These are phyloP conservation scores for Pangasianodon gigas DNA, from an alignment of 2,113 vertebrate species.

Conservation along the genomic window DNA sequence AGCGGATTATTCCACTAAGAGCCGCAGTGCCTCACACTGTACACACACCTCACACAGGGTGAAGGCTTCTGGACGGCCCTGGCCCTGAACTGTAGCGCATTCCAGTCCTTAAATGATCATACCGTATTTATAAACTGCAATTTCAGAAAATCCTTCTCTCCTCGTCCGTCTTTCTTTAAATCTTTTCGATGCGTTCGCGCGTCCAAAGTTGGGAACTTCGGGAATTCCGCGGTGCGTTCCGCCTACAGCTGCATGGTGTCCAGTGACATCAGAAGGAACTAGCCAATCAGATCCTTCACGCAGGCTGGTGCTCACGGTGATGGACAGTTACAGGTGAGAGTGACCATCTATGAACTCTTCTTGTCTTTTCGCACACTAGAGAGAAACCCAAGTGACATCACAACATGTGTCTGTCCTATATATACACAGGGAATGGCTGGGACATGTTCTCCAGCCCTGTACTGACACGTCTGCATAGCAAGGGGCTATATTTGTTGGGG, in stretches of 20 bases:
- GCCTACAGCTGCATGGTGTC: conserved; percentile 56
- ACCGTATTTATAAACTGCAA: neutral
- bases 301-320: conserved; percentile 58
- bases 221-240: conserved; percentile 71
- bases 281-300: conserved; percentile 63
- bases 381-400: conserved; percentile 51
- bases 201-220: conserved; percentile 72
- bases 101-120: neutral
- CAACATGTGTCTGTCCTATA: conserved; percentile 40
- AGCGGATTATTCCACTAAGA: no score
- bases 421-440: conserved; percentile 31
- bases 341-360: conserved; percentile 56
- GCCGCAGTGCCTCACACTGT: no score
- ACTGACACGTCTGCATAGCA: conserved; percentile 70
- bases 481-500: conserved; percentile 71
- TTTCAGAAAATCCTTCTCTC: neutral
- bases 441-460: conserved; percentile 61
- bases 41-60: neutral
- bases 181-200: neutral
- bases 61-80: neutral
- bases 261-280: conserved; percentile 57
- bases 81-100: neutral
- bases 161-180: conserved; percentile 19
- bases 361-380: conserved; percentile 44
- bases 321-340: conserved; percentile 71